Percentiles rank a stretch among this genome's conserved stretches.
These are phyloP conservation scores for Tyrannus savana DNA, from an alignment of 2,113 vertebrate species.

Conservation along the genomic window DNA sequence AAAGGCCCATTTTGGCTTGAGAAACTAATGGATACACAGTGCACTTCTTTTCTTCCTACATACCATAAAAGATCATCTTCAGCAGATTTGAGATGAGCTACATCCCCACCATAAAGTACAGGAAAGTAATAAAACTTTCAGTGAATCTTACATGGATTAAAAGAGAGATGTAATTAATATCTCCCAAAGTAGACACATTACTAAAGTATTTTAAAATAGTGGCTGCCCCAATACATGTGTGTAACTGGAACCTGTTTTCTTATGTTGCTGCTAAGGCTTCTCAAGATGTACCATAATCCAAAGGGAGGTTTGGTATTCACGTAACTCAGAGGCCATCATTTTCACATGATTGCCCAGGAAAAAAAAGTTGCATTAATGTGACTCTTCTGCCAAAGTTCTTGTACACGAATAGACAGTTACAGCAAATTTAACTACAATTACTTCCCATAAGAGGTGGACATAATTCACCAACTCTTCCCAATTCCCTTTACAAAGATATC, in stretches of 20 bases:
- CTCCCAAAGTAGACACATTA: background rate
- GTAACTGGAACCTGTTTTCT: background rate
- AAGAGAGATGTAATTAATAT: background rate
- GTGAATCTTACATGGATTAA: background rate
- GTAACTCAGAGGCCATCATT: constrained; percentile 14
- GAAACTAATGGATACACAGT: background rate
- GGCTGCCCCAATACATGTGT: background rate
- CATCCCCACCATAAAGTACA: background rate
- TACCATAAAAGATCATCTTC: background rate
- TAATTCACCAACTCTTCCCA: constrained; percentile 72
- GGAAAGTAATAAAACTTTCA: background rate
- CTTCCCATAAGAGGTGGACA: constrained; percentile 78
- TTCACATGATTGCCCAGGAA: constrained; percentile 21
- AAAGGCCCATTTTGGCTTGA: background rate
- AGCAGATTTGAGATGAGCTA: background rate
- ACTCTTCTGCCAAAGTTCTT: constrained; percentile 66
- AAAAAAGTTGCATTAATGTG: constrained; percentile 60
- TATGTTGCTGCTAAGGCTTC: background rate
- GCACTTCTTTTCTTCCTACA: background rate
- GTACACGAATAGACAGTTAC: constrained; percentile 77
- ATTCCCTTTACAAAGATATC: constrained; percentile 67
- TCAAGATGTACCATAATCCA: background rate
- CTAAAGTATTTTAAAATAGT: background rate
- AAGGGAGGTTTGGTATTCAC: background rate
- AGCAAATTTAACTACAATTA: constrained; percentile 80